Percentiles rank a stretch among this genome's conserved stretches.
Evolutionary conservation across 1,140 invertebrate genomes (phyloP).

Genomic region (Plodia interpunctella): DNA sequence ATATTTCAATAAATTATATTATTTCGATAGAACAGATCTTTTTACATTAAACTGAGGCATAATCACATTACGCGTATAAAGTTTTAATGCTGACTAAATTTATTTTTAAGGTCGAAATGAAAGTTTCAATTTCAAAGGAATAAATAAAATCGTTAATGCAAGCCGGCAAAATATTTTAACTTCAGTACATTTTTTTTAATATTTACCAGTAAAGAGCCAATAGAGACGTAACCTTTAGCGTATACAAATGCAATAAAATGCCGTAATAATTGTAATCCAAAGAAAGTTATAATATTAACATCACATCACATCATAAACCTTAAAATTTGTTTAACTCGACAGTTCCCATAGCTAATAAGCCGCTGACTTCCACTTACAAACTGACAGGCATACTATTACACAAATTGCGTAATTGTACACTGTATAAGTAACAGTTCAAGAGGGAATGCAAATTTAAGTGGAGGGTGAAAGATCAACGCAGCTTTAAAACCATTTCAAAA

Average conservation of each 20-base stretch:
- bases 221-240: not conserved
- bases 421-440: constrained; percentile 35
- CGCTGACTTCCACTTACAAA: constrained; percentile 3
- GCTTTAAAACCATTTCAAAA: constrained; percentile 14
- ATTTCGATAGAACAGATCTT: too few species aligned
- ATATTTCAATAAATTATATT: too few species aligned
- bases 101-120: too few species aligned
- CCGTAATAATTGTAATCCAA: not conserved
- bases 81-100: too few species aligned
- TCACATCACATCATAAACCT: not conserved
- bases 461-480: constrained; percentile 22
- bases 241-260: not conserved
- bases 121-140: too few species aligned
- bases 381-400: constrained; percentile 46
- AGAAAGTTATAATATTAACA: not conserved
- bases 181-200: too few species aligned
- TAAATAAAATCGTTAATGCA: too few species aligned
- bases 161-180: too few species aligned
- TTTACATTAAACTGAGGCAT: too few species aligned
- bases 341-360: constrained; percentile 4
- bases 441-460: constrained; percentile 37
- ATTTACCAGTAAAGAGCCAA: too few species aligned
- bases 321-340: not conserved
- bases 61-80: too few species aligned
- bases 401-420: constrained; percentile 53